Evolutionary conservation across 2,113 vertebrate genomes (phyloP), one percentile per base, ranked within the genome.

Genomic region (Rynchops niger): DNA sequence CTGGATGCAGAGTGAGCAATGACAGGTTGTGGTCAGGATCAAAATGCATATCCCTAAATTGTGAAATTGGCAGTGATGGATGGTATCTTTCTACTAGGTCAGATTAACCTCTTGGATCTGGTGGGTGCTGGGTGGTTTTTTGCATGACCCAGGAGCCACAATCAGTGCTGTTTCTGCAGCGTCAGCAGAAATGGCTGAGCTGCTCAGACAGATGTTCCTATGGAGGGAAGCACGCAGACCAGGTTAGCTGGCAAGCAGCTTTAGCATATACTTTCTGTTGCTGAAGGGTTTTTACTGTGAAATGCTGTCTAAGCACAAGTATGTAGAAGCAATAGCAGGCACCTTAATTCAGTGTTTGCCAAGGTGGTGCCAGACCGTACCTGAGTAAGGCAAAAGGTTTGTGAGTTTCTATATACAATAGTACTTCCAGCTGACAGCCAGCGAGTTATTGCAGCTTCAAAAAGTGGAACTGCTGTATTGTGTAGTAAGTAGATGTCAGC

Each of bases 351-450:
- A 12, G 7, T 36, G 21, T 58, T 58, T 72, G 45, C 34, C 38
- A 22, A 40, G 74, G 5, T 88, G 30, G 11, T 80, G 21, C 66
- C 79, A 22, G 40, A 63, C 11, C 13, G 12, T 62, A 50, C 30
- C 6, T 50, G 29, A 22, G 12, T 18, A 58, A 76, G 9, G 38
- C 27, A 40, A 29, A 45, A n/a, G 5, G 30, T 12, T 13, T 84
- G 12, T 72, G 16, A 2, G 2, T 62, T 71, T 20, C 12, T 1
- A 1, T 65, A 5, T 15, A 9, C 27, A 42, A 5, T 18, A 50
- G 47, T 21, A 11, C 23, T 76, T 70, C 1, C 8, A 36, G 74
- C 32, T 53, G 70, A 27, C 22, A 58, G 63, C 36, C 38, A 42
- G 47, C 30, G 30, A 45, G 50, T 36, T 66, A 49, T 13, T 42